These are phyloP conservation scores for Eumeta japonica DNA, from an alignment of 1,140 invertebrate species.

Conservation along the genomic window DNA sequence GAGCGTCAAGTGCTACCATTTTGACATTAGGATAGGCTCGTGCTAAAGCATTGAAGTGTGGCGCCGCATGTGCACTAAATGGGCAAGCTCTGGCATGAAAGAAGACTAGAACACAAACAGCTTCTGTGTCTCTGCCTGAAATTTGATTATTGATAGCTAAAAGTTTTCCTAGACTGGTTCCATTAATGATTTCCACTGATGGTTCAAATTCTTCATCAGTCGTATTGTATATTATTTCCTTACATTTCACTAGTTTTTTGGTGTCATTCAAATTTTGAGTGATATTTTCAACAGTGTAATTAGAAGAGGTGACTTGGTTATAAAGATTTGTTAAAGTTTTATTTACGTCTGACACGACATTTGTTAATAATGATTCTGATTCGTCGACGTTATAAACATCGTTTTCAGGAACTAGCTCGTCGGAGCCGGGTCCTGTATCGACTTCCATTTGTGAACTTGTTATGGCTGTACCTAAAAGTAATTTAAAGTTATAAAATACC, in stretches of 20 bases:
- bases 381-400: conserved; percentile 38
- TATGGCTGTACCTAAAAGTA: no score
- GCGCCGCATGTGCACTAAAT: conserved; percentile 85
- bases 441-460: no score
- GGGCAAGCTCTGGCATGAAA: conserved; percentile 90
- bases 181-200: conserved; percentile 49
- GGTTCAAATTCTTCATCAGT: conserved; percentile 27
- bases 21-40: conserved; percentile 82
- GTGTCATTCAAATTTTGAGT: conserved; percentile 39
- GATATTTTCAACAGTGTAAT: conserved; percentile 35
- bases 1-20: conserved; percentile 87
- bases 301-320: conserved; percentile 40
- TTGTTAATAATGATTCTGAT: conserved; percentile 40
- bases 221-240: conserved; percentile 35
- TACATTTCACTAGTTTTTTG: conserved; percentile 47
- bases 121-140: conserved; percentile 40
- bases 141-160: conserved; percentile 44
- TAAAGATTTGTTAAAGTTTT: conserved; percentile 42
- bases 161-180: conserved; percentile 35
- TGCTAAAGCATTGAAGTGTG: conserved; percentile 85
- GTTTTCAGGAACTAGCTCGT: no score
- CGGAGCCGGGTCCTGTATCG: no score
- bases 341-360: conserved; percentile 43
- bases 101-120: conserved; percentile 75
- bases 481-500: no score